Percentiles rank a stretch among this genome's conserved stretches.
These are phyloP conservation scores for Homalodisca vitripennis DNA, from an alignment of 1,140 invertebrate species.

Conservation along the genomic window DNA sequence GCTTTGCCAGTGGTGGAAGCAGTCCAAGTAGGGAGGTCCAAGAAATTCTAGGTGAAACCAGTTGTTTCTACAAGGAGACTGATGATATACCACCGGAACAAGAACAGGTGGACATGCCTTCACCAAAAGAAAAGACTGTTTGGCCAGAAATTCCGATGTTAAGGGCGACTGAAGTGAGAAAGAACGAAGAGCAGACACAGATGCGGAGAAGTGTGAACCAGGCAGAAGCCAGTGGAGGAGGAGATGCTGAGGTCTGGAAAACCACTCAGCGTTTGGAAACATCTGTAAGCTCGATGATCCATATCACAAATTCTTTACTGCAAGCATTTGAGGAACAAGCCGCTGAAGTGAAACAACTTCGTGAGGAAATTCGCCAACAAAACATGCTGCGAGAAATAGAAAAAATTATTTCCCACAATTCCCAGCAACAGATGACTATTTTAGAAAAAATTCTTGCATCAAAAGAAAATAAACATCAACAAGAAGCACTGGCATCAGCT, in stretches of 20 bases:
- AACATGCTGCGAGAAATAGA: constrained; percentile 28
- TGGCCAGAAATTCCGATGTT: constrained; percentile 53
- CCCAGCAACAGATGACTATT: constrained; percentile 20
- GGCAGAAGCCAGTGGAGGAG: background rate
- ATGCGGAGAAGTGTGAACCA: constrained; percentile 9
- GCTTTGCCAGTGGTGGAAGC: constrained; percentile 64
- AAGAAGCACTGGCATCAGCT: constrained; percentile 39
- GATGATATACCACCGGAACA: constrained; percentile 11
- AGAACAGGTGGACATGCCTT: constrained; percentile 28
- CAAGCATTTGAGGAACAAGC: constrained; percentile 29
- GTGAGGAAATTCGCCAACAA: constrained; percentile 21
- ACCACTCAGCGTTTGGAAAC: constrained; percentile 28
- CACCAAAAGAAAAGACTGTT: constrained; percentile 36
- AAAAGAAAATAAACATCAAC: constrained; percentile 31
- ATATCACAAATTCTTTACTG: constrained; percentile 3
- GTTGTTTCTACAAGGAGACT: constrained; percentile 24
- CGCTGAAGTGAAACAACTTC: constrained; percentile 25
- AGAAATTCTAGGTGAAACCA: constrained; percentile 54
- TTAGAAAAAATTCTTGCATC: constrained; percentile 22
- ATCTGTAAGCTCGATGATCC: background rate
- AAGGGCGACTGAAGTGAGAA: constrained; percentile 48
- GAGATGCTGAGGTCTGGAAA: constrained; percentile 20
- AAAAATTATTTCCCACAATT: constrained; percentile 10
- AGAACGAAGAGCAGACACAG: constrained; percentile 38
- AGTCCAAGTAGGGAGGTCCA: constrained; percentile 85